Evolutionary conservation across 1,140 invertebrate species (phyloP).

Genomic region (Batillaria attramentaria): DNA sequence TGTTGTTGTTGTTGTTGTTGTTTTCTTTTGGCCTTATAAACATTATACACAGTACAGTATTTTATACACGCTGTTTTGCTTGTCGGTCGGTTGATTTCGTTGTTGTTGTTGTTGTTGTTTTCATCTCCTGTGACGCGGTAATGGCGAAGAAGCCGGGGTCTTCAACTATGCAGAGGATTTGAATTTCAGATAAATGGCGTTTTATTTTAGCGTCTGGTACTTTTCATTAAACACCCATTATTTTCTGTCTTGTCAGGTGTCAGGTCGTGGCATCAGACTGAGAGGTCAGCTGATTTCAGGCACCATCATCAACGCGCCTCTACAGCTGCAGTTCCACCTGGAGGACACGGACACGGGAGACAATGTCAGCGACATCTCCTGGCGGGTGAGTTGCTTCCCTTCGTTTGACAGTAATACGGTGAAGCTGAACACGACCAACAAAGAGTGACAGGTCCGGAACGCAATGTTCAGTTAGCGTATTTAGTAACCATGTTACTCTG

Average conservation of each 20-base stretch:
- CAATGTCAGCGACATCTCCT: conserved; percentile 46
- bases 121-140: neutral
- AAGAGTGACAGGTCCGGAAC: no score
- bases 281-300: conserved; percentile 24
- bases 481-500: no score
- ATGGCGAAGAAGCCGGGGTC: neutral
- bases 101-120: no score
- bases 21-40: no score
- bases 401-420: no score
- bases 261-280: conserved; percentile 26
- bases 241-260: conserved; percentile 38
- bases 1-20: no score
- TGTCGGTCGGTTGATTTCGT: no score
- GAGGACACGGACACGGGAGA: conserved; percentile 43
- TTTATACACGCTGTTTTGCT: no score
- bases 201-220: neutral
- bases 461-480: no score
- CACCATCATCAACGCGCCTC: conserved; percentile 22
- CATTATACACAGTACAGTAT: no score
- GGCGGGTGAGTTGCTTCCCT: conserved; percentile 47
- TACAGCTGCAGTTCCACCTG: conserved; percentile 44
- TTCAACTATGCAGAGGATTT: neutral
- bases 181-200: no score
- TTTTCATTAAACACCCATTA: neutral
- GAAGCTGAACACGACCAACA: no score